Base-by-base conservation (phyloP, 2,113 vertebrate species). In the Phocoena sinus region DNA sequence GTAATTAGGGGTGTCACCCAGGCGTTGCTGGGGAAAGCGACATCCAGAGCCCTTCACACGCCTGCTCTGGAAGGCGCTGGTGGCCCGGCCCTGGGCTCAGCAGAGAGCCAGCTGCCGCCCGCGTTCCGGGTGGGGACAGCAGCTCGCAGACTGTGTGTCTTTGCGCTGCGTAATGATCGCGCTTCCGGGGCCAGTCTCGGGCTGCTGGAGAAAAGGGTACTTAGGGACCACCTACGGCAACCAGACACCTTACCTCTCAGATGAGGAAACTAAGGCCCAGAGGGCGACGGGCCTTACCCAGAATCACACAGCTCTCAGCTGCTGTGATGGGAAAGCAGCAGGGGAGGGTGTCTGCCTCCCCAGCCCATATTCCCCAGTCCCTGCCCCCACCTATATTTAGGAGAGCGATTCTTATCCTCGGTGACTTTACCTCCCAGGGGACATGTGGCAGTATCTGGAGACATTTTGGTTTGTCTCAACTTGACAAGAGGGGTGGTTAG, bases 1-100 rank as follows among this genome's bases (percentile, higher is more conserved):
- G 68, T 97, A 96, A 97, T 91, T 86, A 95, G 50, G 91, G 81
- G 18, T 96, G 96, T 96, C 96, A 91, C 77, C 92, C 2, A 4
- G 81, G 81, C 65, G 94, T 70, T 83, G 82, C 97, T 93, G 93
- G 21, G 71, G 85, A 93, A 97, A 98, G 71, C 71, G 28, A 96
- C 97, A 91, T 92, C 79, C 58, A 77, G 44, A 82, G 91, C 85
- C 95, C 95, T 97, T 96, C 82, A 21, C 97, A 92, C 73, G 67
- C 73, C 96, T 97, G 95, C 85, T 65, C 88, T 3, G 8, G 58
- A 81, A 44, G 53, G 56, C 67, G 7, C 76, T 6, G n/a, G 65
- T 14, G 0, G 74, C 76, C 83, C 63, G 58, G 65, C 25, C 73
- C 63, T 6, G 26, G 65, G 60, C 74, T 74, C 79, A 23, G 36